Evolutionary conservation across 2,888 invertebrate genomes (phyloP), one percentile per base, ranked within the genome.

Genomic region (Anarsia innoxiella): DNA sequence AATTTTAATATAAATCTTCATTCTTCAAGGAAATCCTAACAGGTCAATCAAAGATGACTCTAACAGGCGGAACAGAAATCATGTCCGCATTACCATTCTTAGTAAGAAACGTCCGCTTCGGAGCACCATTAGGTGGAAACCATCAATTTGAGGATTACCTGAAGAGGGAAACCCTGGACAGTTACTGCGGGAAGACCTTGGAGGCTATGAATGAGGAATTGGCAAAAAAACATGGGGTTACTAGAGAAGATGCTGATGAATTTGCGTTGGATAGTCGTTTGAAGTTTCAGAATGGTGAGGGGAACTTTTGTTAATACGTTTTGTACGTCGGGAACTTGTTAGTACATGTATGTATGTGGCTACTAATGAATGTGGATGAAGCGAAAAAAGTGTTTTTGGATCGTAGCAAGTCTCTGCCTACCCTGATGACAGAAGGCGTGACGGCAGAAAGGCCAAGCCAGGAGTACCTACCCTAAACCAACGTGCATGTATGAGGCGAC

Each of bases 11-110:
- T n/a, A n/a, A n/a, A n/a, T n/a, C 19, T 25, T 25, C n/a, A 9
- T 25, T 25, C 27, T 73, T 80, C 5, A 57, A 94, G 92, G 97
- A 96, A 58, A 96, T 99, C 40, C 51, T 90, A 44, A 80, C 91
- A 29, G 96, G 96, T 13, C 91, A 91, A 45, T 90, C 95, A 3
- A 89, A 92, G 48, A 88, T 98, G 34, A 92, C 93, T 2, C 75
- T 99, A 26, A 90, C 96, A 11, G 98, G 97, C 25, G 98, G 99
- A 1, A 90, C 92, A 19, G 99, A 99, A 57, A 93, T 92, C 60
- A 99, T 99, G 99, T 95, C 95, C 2, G 90, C 94, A 56, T 74
- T 92, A 4, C 99, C 99, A 0, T 93, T 92, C 65, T 86, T 92
- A 12, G 92, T 93, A 0, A 87, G 97, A 39, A 91, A 93, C 56